These are phyloP conservation scores for Mesoclemmys tuberculata DNA, from an alignment of 2,113 vertebrate genomes.

Conservation along the genomic window DNA sequence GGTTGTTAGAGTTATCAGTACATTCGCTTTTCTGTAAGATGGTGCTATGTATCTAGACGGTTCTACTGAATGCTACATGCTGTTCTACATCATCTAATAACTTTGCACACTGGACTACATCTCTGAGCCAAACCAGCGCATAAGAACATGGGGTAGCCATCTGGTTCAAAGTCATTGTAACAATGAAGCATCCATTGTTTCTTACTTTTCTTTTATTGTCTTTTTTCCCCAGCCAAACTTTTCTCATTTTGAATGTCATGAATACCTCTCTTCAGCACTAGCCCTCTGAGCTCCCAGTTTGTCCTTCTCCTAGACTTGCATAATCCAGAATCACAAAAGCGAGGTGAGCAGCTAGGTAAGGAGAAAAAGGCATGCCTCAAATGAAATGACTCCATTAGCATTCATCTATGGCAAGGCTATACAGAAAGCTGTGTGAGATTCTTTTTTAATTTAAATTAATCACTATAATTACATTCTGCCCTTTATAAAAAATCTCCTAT, in stretches of 20 bases:
- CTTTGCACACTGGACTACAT: not conserved
- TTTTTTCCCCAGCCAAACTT: not conserved
- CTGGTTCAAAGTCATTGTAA: not conserved
- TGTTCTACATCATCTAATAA: not conserved
- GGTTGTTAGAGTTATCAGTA: constrained; percentile 17
- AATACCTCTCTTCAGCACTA: not conserved
- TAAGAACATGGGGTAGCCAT: not conserved
- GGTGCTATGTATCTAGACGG: not conserved
- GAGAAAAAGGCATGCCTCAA: constrained; percentile 5
- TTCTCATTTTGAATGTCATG: not conserved
- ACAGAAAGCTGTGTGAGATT: constrained; percentile 19
- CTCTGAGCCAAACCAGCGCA: not conserved
- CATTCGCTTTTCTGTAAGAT: not conserved
- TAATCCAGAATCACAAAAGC: constrained; percentile 53
- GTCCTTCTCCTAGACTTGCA: not conserved
- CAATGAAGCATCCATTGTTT: not conserved
- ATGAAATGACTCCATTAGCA: constrained; percentile 18
- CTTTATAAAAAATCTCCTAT: constrained; percentile 26
- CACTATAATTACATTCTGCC: constrained; percentile 43
- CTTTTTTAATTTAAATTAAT: constrained; percentile 53
- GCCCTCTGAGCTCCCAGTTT: not conserved
- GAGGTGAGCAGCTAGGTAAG: constrained; percentile 30
- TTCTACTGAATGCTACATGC: not conserved
- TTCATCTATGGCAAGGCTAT: constrained; percentile 43
- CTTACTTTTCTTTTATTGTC: not conserved